These are phyloP conservation scores for Sepiola atlantica DNA, from an alignment of 2,888 invertebrate species.

Conservation along the genomic window DNA sequence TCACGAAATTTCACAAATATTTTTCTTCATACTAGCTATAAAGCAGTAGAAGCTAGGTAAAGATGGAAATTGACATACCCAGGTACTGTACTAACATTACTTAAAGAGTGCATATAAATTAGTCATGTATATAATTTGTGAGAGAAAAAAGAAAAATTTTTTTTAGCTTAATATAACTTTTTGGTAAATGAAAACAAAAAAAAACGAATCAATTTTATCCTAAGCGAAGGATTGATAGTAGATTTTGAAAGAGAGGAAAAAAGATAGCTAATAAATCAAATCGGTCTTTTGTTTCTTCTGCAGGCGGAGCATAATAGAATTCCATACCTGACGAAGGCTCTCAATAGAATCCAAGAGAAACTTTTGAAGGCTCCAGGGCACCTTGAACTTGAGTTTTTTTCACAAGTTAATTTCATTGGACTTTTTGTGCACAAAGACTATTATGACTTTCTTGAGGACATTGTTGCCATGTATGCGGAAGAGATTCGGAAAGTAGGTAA, in stretches of 20 bases:
- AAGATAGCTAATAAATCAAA: background rate
- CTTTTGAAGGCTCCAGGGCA: conserved; percentile 61
- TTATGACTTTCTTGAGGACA: conserved; percentile 85
- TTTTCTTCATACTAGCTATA: too few species aligned
- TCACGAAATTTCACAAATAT: too few species aligned
- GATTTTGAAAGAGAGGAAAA: too few species aligned
- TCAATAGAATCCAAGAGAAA: conserved; percentile 80
- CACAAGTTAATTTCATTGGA: conserved; percentile 92
- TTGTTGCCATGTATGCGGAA: conserved; percentile 87
- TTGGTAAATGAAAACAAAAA: too few species aligned
- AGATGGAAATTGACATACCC: too few species aligned
- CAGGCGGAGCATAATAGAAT: conserved; percentile 71
- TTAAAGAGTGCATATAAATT: too few species aligned
- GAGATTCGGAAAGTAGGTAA: conserved; percentile 77
- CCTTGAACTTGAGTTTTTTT: conserved; percentile 84
- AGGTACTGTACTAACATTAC: too few species aligned
- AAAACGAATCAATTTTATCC: too few species aligned
- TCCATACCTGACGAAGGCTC: conserved; percentile 62
- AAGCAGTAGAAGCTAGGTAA: too few species aligned
- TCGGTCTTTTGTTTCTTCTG: background rate
- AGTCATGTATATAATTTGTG: too few species aligned
- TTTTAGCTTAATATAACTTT: too few species aligned
- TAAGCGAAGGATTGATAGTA: background rate
- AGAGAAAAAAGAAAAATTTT: too few species aligned
- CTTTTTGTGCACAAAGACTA: conserved; percentile 89